Base-by-base conservation (phyloP, 2,113 vertebrate species). In the Onychostruthus taczanowskii region DNA sequence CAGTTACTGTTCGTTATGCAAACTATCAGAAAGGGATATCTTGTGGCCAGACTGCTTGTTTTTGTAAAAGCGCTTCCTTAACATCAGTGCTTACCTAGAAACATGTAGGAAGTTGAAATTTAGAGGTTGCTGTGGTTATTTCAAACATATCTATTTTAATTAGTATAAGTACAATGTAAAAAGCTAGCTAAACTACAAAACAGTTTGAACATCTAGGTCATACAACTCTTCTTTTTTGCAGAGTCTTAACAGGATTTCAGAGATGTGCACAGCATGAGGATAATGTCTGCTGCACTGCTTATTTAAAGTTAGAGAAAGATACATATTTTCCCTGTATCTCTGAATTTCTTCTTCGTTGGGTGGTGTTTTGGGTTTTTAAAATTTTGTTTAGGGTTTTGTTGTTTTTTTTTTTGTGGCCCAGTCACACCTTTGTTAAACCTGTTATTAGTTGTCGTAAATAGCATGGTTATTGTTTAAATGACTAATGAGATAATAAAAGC, bases 201-300 rank as follows among this genome's bases (percentile, higher is more conserved):
- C 61, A 26, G 7, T 37, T n/a, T 52, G 56, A 78, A n/a, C 39
- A 44, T 87, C 66, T 31, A 27, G 43, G 35, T 50, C 3, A 4
- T 23, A 11, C 30, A 16, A 10, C 63, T 53, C 6, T 35, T 35
- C 3, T 11, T 67, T 83, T 78, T 50, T 61, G 7, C n/a, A 10
- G 24, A 13, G 7, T 22, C 69, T n/a, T 64, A 24, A 70, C 4
- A 33, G 31, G 18, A 18, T 46, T 75, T 66, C 46, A 35, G 83
- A 63, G 66, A 23, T 62, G 49, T 47, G 70, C 39, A 13, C 30
- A 44, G 55, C 21, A 7, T 13, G 33, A 82, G 37, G 10, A 30
- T 62, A 24, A 14, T 0, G 7, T 49, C 21, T 68, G 31, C 78
- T 53, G 11, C 0, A 0, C 4, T 17, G 13, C 17, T 58, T 53